Evolutionary conservation across 2,888 invertebrate genomes (phyloP).

Genomic region (Galeruca laticollis): DNA sequence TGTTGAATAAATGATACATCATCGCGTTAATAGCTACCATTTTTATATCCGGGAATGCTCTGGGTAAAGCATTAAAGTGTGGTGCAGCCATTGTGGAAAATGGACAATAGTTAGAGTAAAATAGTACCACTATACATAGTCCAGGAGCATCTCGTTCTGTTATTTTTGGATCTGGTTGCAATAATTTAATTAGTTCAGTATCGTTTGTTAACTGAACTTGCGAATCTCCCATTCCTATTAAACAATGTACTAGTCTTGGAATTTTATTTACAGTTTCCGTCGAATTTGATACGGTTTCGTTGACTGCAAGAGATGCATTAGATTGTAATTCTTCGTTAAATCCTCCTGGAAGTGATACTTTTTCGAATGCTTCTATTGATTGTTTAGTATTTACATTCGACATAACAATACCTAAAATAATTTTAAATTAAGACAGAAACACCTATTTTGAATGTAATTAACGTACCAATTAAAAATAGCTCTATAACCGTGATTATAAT

Average conservation of each 20-base stretch:
- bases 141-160: slow-evolving; percentile 74
- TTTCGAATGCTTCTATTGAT: neutral
- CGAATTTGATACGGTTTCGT: neutral
- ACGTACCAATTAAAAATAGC: neutral
- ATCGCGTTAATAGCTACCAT: slow-evolving; percentile 92
- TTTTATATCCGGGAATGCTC: slow-evolving; percentile 87
- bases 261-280: slow-evolving; percentile 48
- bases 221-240: slow-evolving; percentile 57
- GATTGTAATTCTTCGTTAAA: neutral
- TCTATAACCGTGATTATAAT: neutral
- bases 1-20: slow-evolving; percentile 85
- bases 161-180: slow-evolving; percentile 73
- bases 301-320: neutral
- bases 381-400: neutral
- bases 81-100: slow-evolving; percentile 93
- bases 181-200: slow-evolving; percentile 75
- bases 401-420: neutral
- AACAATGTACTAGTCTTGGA: slow-evolving; percentile 61
- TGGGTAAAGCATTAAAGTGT: slow-evolving; percentile 89
- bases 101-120: slow-evolving; percentile 90
- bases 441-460: neutral
- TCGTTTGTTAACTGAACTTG: slow-evolving; percentile 76
- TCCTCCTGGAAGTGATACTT: neutral
- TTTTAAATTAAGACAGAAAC: neutral
- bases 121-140: slow-evolving; percentile 84